Evolutionary conservation across 2,113 vertebrate species (phyloP).

Genomic region (Macquaria ambigua): DNA sequence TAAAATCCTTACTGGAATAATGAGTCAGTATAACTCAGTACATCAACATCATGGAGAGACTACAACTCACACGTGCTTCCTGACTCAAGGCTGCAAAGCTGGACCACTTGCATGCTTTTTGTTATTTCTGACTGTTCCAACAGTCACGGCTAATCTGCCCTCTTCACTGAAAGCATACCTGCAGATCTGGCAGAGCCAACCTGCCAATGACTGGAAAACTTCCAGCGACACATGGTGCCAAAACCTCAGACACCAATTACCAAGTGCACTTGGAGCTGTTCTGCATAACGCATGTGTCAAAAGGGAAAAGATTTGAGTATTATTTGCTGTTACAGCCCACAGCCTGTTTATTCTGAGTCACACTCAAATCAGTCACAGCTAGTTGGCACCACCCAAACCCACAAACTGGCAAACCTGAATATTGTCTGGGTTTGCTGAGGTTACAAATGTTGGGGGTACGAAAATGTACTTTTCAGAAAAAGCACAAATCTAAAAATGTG

Average conservation of each 20-base stretch:
- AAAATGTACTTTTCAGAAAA: conserved; percentile 38
- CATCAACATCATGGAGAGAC: conserved; percentile 45
- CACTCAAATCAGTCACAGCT: conserved; percentile 51
- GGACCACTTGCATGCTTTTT: conserved; percentile 1
- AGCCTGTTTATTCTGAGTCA: conserved; percentile 62
- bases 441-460: conserved; percentile 18
- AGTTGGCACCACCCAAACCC: conserved; percentile 48
- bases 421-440: conserved; percentile 54
- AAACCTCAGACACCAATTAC: conserved; percentile 71
- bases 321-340: conserved; percentile 47
- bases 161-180: conserved; percentile 42
- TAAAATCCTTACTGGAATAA: conserved; percentile 68
- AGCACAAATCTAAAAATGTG: conserved; percentile 11
- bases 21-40: conserved; percentile 66
- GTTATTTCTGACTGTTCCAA: conserved; percentile 24
- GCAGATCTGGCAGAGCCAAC: conserved; percentile 41
- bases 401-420: conserved; percentile 48
- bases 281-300: conserved; percentile 44
- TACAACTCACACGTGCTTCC: conserved; percentile 30
- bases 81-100: conserved; percentile 23
- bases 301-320: conserved; percentile 59
- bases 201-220: conserved; percentile 44
- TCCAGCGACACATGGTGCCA: conserved; percentile 31
- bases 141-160: conserved; percentile 17
- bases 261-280: conserved; percentile 26